These are phyloP conservation scores for Anthoscopus minutus DNA, from an alignment of 2,113 vertebrate genomes.

Conservation along the genomic window DNA sequence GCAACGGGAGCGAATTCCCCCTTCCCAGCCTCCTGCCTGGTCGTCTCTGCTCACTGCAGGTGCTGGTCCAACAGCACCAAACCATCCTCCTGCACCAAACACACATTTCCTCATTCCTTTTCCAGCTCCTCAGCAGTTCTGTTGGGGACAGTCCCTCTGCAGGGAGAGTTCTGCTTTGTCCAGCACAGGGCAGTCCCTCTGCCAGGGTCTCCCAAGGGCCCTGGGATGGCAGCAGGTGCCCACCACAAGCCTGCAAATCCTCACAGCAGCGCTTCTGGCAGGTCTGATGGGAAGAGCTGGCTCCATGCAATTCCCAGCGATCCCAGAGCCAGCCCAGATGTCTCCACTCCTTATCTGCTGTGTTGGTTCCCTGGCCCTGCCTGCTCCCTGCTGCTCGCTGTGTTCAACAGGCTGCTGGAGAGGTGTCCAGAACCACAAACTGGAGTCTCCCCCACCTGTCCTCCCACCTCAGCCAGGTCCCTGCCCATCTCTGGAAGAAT, in stretches of 20 bases:
- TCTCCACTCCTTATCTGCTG: neutral
- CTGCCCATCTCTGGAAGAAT: neutral
- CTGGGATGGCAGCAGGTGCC: neutral
- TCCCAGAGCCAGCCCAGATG: neutral
- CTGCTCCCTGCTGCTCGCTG: neutral
- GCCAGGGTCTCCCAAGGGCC: neutral
- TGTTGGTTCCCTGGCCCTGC: neutral
- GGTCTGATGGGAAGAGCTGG: neutral
- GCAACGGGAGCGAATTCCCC: rapidly evolving
- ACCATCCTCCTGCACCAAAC: neutral
- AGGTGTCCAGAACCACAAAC: neutral
- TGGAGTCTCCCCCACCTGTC: neutral
- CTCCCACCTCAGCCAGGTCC: neutral
- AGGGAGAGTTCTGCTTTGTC: neutral
- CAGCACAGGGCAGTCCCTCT: neutral
- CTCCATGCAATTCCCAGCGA: neutral
- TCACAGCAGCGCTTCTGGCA: neutral
- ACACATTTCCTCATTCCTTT: neutral
- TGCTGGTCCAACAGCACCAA: neutral
- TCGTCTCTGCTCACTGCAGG: neutral
- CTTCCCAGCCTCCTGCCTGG: neutral
- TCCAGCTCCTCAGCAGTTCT: neutral
- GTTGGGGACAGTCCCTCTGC: rapidly evolving
- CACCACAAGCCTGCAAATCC: neutral
- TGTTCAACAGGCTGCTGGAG: neutral